phyloP scores from a whole-genome alignment of 2,888 invertebrate genomes.

The Ceriagrion tenellum region DNA sequence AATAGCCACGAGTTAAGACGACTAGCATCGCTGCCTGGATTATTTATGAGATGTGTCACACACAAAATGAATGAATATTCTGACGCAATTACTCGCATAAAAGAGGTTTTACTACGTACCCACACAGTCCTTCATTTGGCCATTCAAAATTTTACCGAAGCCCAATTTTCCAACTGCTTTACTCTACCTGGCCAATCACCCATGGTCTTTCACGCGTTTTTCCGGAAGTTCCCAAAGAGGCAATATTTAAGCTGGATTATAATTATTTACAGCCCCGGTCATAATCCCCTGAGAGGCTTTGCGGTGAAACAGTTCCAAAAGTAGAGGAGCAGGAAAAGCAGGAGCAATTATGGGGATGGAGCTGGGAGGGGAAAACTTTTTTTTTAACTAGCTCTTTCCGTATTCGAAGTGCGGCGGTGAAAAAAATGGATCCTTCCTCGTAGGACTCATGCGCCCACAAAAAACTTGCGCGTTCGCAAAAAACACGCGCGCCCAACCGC shows the following conservation, averaged over 20 bases:
- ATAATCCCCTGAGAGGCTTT: conserved; percentile 11
- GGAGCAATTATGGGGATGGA: background rate
- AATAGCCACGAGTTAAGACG: no score
- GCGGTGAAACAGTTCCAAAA: background rate
- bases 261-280: background rate
- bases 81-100: no score
- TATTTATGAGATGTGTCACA: no score
- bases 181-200: background rate
- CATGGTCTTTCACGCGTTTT: background rate
- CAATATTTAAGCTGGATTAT: background rate
- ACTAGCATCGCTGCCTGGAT: no score
- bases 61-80: no score
- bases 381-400: background rate
- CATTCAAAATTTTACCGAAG: background rate
- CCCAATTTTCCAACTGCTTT: background rate
- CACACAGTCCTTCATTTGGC: no score
- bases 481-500: background rate
- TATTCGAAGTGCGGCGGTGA: background rate
- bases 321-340: background rate
- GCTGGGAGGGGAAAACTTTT: background rate
- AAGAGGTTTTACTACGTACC: no score
- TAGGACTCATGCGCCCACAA: background rate
- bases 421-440: background rate
- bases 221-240: background rate
- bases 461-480: background rate